Base-by-base conservation (phyloP, 2,888 invertebrate species). In the Lasioglossum zephyrum region DNA sequence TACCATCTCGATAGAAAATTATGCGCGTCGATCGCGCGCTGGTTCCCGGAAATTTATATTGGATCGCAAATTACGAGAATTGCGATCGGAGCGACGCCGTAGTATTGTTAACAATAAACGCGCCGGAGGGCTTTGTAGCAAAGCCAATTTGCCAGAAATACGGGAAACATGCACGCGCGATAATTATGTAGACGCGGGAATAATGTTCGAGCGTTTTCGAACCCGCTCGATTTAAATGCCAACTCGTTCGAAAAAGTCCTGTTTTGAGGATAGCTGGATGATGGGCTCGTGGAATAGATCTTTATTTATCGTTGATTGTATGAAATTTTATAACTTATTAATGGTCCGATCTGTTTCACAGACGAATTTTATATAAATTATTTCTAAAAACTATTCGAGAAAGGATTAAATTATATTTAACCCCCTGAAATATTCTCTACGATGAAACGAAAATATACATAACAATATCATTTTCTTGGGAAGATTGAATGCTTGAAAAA, bases 21-120 rank as follows among this genome's bases (percentile, higher is more conserved):
- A 63, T 63, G 60, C 60, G 60, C 66, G 36, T 66, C 66, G 31
- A 36, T 36, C 66, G 66, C 36, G 66, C 36, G 60, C 60, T 31
- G 26, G 60, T 63, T 63, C 18, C 8, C 53, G 66, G 18, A 36
- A 66, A 66, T 66, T 66, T 66, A 31, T 66, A 36, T 66, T 18
- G 18, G 36, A 36, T 36, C 18, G 36, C 36, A 8, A 66, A 36
- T 66, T 36, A 18, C 36, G 66, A 4, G 36, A 36, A 66, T 18
- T 31, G 66, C 26, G 36, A 36, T 36, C 8, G 31, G 1, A 66
- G 8, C 31, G 3, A 18, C 18, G 36, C 13, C 1, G 18, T 31
- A 26, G 22, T 60, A 26, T 60, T 31, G 36, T 36, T 66, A 66
- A 66, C 66, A 66, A 66, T 66, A 66, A 36, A 66, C 31, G 36